These are phyloP conservation scores for Brassicogethes aeneus DNA, from an alignment of 2,888 invertebrate species.

Conservation along the genomic window DNA sequence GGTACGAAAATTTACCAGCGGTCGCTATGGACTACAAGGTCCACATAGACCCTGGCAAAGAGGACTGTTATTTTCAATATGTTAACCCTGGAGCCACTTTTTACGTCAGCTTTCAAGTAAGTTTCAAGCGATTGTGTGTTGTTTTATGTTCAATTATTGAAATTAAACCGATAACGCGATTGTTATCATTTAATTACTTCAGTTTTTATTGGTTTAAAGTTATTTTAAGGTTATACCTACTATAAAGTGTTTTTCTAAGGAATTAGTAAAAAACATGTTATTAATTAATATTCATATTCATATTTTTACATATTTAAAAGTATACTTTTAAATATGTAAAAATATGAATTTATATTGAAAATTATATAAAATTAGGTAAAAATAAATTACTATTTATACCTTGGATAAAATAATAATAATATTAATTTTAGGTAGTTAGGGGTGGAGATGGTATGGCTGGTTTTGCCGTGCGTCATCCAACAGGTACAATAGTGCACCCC, in stretches of 20 bases:
- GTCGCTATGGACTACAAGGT: conserved; percentile 95
- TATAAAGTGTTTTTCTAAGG: no score
- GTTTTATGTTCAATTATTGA: neutral
- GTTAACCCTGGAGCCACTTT: conserved; percentile 87
- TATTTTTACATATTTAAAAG: no score
- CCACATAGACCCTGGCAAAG: conserved; percentile 87
- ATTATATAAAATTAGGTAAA: no score
- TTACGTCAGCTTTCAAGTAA: conserved; percentile 88
- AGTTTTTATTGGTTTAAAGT: no score
- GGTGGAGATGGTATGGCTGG: conserved; percentile 94
- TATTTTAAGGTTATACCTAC: no score
- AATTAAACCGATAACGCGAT: neutral
- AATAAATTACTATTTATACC: no score
- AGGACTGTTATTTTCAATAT: conserved; percentile 93
- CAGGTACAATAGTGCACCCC: conserved; percentile 76
- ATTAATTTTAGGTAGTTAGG: conserved; percentile 64
- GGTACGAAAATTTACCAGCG: conserved; percentile 83
- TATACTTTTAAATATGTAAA: no score
- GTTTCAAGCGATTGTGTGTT: conserved; percentile 13
- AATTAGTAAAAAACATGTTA: no score
- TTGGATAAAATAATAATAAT: neutral
- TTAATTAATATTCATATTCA: no score
- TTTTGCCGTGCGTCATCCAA: conserved; percentile 80
- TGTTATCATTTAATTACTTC: neutral
- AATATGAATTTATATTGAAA: no score